Percentiles rank a stretch among this genome's conserved stretches.
phyloP scores from a whole-genome alignment of 1,140 invertebrate genomes.

The Drosophila seguyi region DNA sequence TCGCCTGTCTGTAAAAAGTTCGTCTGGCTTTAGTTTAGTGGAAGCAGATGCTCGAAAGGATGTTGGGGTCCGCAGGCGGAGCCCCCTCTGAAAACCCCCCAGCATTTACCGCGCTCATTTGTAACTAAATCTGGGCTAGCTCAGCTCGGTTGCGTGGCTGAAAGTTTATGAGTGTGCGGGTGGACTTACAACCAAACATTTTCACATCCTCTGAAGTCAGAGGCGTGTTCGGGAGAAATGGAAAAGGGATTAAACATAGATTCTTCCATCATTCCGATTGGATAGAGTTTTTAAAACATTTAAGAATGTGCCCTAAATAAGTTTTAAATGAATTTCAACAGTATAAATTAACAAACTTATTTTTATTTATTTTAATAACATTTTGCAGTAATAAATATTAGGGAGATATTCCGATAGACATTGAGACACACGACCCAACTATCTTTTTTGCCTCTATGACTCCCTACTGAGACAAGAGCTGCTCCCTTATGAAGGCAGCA shows the following conservation, averaged over 20 bases:
- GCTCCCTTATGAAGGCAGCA: too few relatives aligned
- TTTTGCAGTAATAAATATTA: too few relatives aligned
- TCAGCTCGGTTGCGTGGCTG: slow-evolving; percentile 32
- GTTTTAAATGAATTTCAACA: too few relatives aligned
- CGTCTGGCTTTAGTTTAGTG: slow-evolving; percentile 39
- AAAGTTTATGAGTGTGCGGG: slow-evolving; percentile 62
- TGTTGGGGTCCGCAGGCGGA: background rate
- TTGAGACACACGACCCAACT: too few relatives aligned
- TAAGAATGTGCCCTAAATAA: too few relatives aligned
- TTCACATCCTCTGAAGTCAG: slow-evolving; percentile 14
- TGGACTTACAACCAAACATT: slow-evolving; percentile 7
- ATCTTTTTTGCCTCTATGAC: too few relatives aligned
- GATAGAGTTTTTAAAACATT: background rate
- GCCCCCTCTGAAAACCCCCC: background rate
- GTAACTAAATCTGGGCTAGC: slow-evolving; percentile 68
- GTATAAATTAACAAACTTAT: too few relatives aligned
- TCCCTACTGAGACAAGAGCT: too few relatives aligned
- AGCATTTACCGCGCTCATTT: slow-evolving; percentile 54
- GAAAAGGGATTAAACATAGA: too few relatives aligned
- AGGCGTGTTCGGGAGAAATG: slow-evolving; percentile 1
- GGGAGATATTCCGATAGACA: too few relatives aligned
- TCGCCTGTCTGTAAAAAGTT: slow-evolving; percentile 65
- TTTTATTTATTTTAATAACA: too few relatives aligned
- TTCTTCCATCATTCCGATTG: background rate
- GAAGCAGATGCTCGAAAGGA: slow-evolving; percentile 32